Conservation (phyloP, 2,888 invertebrate genomes). For the Brachylomia viminalis region DNA sequence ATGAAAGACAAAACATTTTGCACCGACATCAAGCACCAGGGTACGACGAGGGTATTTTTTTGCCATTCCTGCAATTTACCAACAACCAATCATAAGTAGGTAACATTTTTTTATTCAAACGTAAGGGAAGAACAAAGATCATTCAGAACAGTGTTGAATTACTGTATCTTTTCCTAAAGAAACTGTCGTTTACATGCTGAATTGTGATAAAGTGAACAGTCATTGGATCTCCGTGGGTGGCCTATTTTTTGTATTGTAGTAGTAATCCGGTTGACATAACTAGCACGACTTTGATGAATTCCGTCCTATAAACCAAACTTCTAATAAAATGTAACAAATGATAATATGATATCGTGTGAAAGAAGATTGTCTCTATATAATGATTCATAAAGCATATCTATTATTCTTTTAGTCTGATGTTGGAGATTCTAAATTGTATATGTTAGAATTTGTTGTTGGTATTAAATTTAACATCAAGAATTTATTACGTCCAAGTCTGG, state of each 20-base stretch:
- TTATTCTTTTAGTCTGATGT: conserved; percentile 32
- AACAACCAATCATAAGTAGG: too few relatives aligned
- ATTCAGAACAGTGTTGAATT: neutral
- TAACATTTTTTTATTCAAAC: neutral
- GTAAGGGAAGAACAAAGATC: neutral
- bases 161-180: neutral
- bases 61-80: neutral
- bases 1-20: neutral
- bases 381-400: conserved; percentile 47
- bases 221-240: conserved; percentile 40
- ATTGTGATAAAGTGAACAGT: conserved; percentile 23
- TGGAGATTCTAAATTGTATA: conserved; percentile 23
- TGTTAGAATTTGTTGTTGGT: conserved; percentile 25
- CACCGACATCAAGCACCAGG: neutral
- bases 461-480: conserved; percentile 16
- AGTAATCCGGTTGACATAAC: conserved; percentile 23
- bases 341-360: conserved; percentile 39
- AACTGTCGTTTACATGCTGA: conserved; percentile 6
- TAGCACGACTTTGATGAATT: conserved; percentile 39
- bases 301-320: conserved; percentile 25
- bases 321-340: conserved; percentile 42
- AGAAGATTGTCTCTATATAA: conserved; percentile 34
- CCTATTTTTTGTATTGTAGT: conserved; percentile 36
- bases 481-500: conserved; percentile 40
- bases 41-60: neutral